Base-by-base conservation (phyloP, 2,113 vertebrate genomes). In the Camelus bactrianus region DNA sequence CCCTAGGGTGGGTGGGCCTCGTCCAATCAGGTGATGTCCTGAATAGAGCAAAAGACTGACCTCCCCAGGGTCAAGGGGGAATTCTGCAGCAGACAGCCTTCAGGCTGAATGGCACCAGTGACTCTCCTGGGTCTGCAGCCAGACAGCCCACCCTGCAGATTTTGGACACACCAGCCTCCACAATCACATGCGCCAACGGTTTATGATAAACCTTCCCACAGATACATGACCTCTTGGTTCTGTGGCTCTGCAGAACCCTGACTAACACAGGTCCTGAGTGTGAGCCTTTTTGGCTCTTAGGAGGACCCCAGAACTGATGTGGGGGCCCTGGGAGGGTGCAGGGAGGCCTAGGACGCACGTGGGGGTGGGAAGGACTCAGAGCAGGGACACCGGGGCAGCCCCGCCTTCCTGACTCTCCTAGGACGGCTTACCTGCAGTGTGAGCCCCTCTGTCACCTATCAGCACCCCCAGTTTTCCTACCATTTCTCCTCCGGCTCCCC, bases 231-330 rank as follows among this genome's bases (percentile, higher is more conserved):
- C 20, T 13, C 67, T 35, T 11, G 20, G 35, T 38, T 38, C 67
- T 24, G 67, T 10, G 38, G 8, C 35, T 20, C 67, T 38, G 67
- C 38, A 11, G 28, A 65, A 38, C 0, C 17, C 67, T 38, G 35
- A 38, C n/a, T 17, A 35, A 16, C 10, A 0, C 35, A 35, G 20
- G 38, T 9, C 26, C 14, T 20, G 38, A 17, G 56, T 9, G 1
- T 20, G 56, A 20, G 19, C 67, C 67, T 22, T 11, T 38, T 20
- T 19, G n/a, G 35, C 67, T 38, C 19, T 12, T 6, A 35, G 67
- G 19, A 5, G 0, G 19, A 12, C 3, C 0, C 19, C 20, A 0
- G 67, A 70, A 70, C 0, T 69, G n/a, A 70, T 2, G 0, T 38
- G 10, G 10, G n/a, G 67, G 35, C n/a, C 35, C n/a, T 6, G 9